Conservation (phyloP, 2,113 vertebrate species). For the Burhinus oedicnemus region DNA sequence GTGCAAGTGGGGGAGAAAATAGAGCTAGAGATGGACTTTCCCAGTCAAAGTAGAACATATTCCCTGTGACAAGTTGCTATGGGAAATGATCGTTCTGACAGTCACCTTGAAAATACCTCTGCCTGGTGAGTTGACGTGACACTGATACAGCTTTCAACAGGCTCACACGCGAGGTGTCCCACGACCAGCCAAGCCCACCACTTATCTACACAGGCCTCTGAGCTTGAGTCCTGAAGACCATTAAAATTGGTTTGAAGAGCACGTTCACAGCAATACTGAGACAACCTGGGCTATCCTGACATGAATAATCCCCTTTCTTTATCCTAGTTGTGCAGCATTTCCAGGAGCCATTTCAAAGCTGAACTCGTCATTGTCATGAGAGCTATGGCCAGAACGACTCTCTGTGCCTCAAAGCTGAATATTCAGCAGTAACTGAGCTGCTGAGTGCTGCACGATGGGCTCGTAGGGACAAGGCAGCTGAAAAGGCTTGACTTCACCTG, state of each 20-base stretch:
- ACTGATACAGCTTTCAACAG: neutral
- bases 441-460: neutral
- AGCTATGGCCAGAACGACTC: neutral
- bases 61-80: neutral
- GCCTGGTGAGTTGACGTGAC: neutral
- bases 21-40: neutral
- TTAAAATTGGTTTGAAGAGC: neutral
- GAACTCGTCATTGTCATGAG: neutral
- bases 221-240: neutral
- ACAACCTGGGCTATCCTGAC: neutral
- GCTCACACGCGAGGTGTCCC: rapidly evolving
- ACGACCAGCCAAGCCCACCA: neutral
- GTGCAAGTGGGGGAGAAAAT: neutral
- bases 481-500: neutral
- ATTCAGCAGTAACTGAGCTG: neutral
- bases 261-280: neutral
- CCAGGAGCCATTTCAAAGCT: neutral
- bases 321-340: neutral
- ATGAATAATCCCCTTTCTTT: neutral
- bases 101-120: neutral
- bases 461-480: neutral
- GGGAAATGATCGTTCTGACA: neutral
- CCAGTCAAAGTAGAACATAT: neutral
- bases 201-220: neutral
- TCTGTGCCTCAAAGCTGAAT: neutral